phyloP scores from a whole-genome alignment of 2,797 vertebrate species.

The Labroides dimidiatus region DNA sequence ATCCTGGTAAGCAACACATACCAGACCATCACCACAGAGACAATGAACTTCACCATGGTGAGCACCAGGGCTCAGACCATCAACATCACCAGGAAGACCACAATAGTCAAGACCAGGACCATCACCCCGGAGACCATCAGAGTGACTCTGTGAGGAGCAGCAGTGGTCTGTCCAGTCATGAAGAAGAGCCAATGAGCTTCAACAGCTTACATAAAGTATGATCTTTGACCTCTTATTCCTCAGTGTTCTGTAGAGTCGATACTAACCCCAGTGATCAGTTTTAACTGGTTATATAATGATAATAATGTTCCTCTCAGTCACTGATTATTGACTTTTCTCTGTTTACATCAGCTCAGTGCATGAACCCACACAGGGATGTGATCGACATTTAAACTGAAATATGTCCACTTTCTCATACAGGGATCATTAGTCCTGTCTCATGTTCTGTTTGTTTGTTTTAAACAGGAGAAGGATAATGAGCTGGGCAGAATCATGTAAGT shows the following conservation, averaged over 20 bases:
- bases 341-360: constrained; percentile 45
- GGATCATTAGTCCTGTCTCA: constrained; percentile 8
- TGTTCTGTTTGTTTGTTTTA: background rate
- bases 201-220: constrained; percentile 67
- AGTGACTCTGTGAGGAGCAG: constrained; percentile 41
- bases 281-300: constrained; percentile 57
- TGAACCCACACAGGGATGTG: constrained; percentile 8
- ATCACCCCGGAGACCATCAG: constrained; percentile 19
- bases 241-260: no score
- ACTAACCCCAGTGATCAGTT: constrained; percentile 12
- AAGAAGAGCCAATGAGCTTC: constrained; percentile 69
- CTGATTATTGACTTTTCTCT: constrained; percentile 54
- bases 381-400: constrained; percentile 9
- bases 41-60: constrained; percentile 23
- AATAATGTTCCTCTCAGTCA: constrained; percentile 63
- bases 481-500: constrained; percentile 80
- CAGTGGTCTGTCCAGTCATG: constrained; percentile 62
- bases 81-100: constrained; percentile 26
- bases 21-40: constrained; percentile 22
- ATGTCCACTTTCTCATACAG: background rate
- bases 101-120: background rate
- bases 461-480: constrained; percentile 74
- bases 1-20: constrained; percentile 29
- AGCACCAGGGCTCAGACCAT: constrained; percentile 13
- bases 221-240: background rate